phyloP scores from a whole-genome alignment of 2,113 vertebrate species.

The Tylochromis polylepis region DNA sequence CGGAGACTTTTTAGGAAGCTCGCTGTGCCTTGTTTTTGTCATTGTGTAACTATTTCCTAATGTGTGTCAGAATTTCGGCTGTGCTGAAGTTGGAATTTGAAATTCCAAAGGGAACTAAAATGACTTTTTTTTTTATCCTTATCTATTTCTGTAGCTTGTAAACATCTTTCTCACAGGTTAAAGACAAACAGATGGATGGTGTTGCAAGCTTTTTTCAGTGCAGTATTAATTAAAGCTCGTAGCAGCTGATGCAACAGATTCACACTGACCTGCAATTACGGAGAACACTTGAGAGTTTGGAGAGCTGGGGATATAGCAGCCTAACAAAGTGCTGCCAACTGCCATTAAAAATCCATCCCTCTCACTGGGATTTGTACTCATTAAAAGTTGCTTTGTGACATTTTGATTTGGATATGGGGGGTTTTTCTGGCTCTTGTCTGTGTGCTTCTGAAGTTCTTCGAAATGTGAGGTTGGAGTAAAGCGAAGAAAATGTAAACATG shows the following conservation, averaged over 20 bases:
- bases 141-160: background rate
- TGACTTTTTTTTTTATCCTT: background rate
- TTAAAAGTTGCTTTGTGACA: slow-evolving; percentile 38
- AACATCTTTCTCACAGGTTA: slow-evolving; percentile 33
- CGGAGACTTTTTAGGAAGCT: background rate
- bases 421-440: background rate
- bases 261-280: slow-evolving; percentile 69
- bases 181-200: slow-evolving; percentile 62
- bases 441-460: background rate
- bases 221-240: slow-evolving; percentile 66
- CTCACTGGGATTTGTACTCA: slow-evolving; percentile 10
- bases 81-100: background rate
- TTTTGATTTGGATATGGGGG: slow-evolving; percentile 18
- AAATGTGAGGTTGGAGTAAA: background rate
- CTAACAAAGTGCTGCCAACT: slow-evolving; percentile 3
- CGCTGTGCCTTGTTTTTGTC: background rate
- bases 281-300: slow-evolving; percentile 55
- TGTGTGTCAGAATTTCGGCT: background rate
- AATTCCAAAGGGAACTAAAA: background rate
- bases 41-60: background rate
- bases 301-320: slow-evolving; percentile 23
- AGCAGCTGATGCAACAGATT: slow-evolving; percentile 64
- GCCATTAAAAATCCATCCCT: background rate
- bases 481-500: background rate
- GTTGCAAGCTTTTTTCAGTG: slow-evolving; percentile 28